A percentile compares a stretch with the other conserved stretches of the same genome.
These are phyloP conservation scores for Galerucella nymphaeae DNA, from an alignment of 2,888 invertebrate species.

Conservation along the genomic window DNA sequence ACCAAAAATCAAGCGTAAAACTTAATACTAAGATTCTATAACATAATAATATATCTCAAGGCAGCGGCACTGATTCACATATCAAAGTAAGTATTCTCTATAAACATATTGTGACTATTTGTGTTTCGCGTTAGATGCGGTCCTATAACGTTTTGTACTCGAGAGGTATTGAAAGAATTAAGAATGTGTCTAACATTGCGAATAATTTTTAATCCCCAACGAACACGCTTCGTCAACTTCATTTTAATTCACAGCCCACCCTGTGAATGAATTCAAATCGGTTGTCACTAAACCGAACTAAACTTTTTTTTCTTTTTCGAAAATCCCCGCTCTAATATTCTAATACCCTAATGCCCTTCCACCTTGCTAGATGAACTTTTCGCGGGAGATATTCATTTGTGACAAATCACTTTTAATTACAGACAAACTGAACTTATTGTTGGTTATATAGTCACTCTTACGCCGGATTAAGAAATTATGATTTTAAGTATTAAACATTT, in stretches of 20 bases:
- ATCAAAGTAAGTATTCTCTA: background rate
- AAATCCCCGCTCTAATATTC: slow-evolving; percentile 41
- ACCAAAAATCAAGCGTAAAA: slow-evolving; percentile 7
- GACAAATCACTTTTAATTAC: no score
- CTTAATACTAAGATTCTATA: no score
- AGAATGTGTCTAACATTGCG: slow-evolving; percentile 52
- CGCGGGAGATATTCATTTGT: no score
- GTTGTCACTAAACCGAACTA: slow-evolving; percentile 43
- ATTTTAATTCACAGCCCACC: slow-evolving; percentile 55
- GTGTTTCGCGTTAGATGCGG: slow-evolving; percentile 56
- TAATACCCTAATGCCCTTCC: slow-evolving; percentile 35
- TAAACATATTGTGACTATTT: slow-evolving; percentile 48
- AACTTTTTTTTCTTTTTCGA: slow-evolving; percentile 35
- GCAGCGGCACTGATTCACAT: background rate
- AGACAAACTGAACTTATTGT: no score
- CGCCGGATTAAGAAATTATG: no score
- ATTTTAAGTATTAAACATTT: no score
- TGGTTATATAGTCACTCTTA: no score
- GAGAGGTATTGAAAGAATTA: slow-evolving; percentile 49
- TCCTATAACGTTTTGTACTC: slow-evolving; percentile 49
- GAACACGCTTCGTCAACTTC: slow-evolving; percentile 55
- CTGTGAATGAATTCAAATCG: slow-evolving; percentile 43
- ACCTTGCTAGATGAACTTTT: background rate
- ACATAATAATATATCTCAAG: no score
- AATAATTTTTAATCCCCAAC: slow-evolving; percentile 52